Percentiles rank a stretch among this genome's conserved stretches.
Evolutionary conservation across 2,888 invertebrate species (phyloP).

Genomic region (Tetrapedia diversipes): DNA sequence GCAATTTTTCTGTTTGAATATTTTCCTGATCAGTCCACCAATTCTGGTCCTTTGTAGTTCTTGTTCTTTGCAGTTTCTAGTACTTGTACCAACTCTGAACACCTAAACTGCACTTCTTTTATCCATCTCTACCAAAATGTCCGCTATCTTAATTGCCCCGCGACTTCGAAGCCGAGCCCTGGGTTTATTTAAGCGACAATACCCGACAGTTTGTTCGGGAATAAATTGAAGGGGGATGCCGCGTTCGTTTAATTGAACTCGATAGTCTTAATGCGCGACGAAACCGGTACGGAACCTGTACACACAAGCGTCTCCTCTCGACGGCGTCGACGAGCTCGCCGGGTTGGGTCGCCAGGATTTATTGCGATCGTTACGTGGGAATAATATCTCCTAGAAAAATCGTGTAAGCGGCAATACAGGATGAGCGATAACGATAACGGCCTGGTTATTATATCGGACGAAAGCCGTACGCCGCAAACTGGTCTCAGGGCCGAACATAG

Average conservation of each 20-base stretch:
- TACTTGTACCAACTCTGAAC: no score
- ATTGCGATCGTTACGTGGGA: slow-evolving; percentile 42
- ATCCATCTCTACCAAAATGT: no score
- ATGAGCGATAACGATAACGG: slow-evolving; percentile 52
- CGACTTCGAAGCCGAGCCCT: not conserved
- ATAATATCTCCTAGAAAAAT: slow-evolving; percentile 44
- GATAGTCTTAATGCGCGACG: slow-evolving; percentile 44
- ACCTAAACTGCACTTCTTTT: no score
- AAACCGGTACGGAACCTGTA: slow-evolving; percentile 46
- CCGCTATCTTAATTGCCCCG: slow-evolving; percentile 36
- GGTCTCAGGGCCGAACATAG: slow-evolving; percentile 21
- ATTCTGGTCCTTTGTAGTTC: no score
- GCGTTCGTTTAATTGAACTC: slow-evolving; percentile 44
- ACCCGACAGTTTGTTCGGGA: slow-evolving; percentile 25
- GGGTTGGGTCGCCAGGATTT: slow-evolving; percentile 27
- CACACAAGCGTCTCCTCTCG: no score
- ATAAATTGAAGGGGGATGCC: slow-evolving; percentile 20
- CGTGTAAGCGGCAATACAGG: slow-evolving; percentile 22
- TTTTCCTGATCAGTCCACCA: no score
- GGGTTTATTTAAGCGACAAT: slow-evolving; percentile 35
- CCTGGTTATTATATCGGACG: slow-evolving; percentile 32
- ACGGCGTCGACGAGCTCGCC: slow-evolving; percentile 10
- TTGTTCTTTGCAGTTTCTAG: no score
- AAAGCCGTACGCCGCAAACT: slow-evolving; percentile 34
- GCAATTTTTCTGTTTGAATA: no score